Conservation (phyloP, 2,888 invertebrate genomes). For the Eupelmus urozonus region DNA sequence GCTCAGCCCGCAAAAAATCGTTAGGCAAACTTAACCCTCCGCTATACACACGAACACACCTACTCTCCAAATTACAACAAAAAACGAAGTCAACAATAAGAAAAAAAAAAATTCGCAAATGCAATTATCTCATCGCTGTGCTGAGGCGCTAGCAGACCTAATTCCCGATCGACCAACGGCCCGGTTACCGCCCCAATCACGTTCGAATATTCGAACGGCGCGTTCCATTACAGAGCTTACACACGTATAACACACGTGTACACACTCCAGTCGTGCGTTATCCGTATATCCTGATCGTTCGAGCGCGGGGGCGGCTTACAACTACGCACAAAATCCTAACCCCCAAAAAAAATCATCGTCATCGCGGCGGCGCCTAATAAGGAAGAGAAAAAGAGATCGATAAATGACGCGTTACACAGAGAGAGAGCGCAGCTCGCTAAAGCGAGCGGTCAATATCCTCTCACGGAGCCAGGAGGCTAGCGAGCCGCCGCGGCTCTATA, state of each 20-base stretch:
- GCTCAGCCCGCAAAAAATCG: background rate
- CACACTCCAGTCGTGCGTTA: background rate
- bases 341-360: background rate
- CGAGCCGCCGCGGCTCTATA: background rate
- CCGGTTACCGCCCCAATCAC: background rate
- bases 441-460: slow-evolving; percentile 39
- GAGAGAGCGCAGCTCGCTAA: background rate
- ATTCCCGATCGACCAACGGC: slow-evolving; percentile 27
- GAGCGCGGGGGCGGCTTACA: too few relatives aligned
- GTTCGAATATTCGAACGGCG: slow-evolving; percentile 10
- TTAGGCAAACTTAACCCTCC: too few relatives aligned
- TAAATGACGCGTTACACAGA: background rate
- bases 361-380: background rate
- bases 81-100: background rate
- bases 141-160: slow-evolving; percentile 10
- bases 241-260: background rate
- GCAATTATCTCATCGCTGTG: background rate
- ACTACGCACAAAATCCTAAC: too few relatives aligned
- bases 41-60: too few relatives aligned
- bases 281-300: background rate
- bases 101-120: background rate
- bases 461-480: too few relatives aligned
- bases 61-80: background rate
- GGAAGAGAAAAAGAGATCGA: slow-evolving; percentile 12
- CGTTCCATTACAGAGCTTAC: background rate